A percentile compares a stretch with the other conserved stretches of the same genome.
phyloP scores from a whole-genome alignment of 2,113 vertebrate genomes.

The Urocolius indicus region DNA sequence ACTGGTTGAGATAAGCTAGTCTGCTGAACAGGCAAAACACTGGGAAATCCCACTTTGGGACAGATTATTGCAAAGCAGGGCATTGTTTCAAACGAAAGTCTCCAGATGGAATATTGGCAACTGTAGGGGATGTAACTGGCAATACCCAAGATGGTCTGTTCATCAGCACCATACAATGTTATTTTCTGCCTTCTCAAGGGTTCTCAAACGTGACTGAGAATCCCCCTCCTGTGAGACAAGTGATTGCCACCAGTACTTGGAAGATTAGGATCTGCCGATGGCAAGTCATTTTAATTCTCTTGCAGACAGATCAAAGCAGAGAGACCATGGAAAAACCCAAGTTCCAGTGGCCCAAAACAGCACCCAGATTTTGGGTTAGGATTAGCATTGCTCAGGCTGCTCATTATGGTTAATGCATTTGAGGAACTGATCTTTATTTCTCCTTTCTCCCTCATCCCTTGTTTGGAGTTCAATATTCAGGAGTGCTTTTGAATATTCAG shows the following conservation, averaged over 20 bases:
- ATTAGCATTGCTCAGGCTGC: neutral
- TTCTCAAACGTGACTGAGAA: neutral
- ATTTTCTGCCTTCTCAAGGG: neutral
- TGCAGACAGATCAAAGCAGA: neutral
- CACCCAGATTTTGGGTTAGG: neutral
- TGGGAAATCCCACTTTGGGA: neutral
- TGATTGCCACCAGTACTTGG: neutral
- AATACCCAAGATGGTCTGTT: neutral
- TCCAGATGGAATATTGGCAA: constrained; percentile 5
- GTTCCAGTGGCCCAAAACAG: neutral
- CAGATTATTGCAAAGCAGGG: constrained; percentile 17
- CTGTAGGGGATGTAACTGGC: neutral
- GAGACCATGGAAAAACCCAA: neutral
- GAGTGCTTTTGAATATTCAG: neutral
- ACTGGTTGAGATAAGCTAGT: constrained; percentile 23
- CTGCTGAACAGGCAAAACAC: constrained; percentile 17
- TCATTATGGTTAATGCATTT: accelerated
- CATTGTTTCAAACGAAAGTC: neutral
- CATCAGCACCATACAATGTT: neutral
- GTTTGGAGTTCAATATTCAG: neutral
- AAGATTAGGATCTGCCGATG: neutral
- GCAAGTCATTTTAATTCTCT: neutral
- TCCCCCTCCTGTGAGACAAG: neutral
- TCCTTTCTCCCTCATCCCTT: neutral
- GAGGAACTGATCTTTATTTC: neutral